Evolutionary conservation across 2,888 invertebrate species (phyloP), one percentile per base, ranked within the genome.

Genomic region (Prosopocoilus inquinatus): DNA sequence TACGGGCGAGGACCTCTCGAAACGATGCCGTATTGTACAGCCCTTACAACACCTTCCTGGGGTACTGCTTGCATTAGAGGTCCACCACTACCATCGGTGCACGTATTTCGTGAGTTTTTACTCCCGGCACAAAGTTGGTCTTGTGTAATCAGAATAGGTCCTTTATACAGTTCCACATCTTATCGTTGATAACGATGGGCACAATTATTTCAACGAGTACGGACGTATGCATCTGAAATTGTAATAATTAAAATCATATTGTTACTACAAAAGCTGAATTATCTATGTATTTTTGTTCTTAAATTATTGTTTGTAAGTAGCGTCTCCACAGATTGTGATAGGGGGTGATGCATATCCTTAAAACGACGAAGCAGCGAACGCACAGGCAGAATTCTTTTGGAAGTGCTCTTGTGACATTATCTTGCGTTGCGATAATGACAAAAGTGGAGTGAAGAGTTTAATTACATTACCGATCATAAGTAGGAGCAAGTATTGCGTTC

Each of bases 91-190:
- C 63, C 63, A 45, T 78, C 77, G n/a, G 77, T 79, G 65, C 90
- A 90, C 0, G 88, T 83, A 65, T 89, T 89, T 64, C 84, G 80
- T 1, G 82, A 81, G 56, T 77, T 80, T 33, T 79, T 77, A 0
- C 89, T 89, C 2, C 89, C 89, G 7, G 88, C 89, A 65, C 89
- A 89, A 0, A 89, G 65, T 63, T 86, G 86, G 13, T 48, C 84
- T 12, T 47, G 43, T 9, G 9, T 20, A 1, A 12, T 8, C 12
- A 11, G 38, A 12, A 5, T 13, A 4, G 13, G 34, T 8, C 16
- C 47, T 28, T 9, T 15, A 41, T 49, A 4, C 47, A 11, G 9
- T 34, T 33, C 8, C 9, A 12, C 11, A 47, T n/a, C 47, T 5
- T 47, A n/a, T 47, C 13, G n/a, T 9, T 39, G 13, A 38, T 9